Base-by-base conservation (phyloP, 1,140 invertebrate species). In the Dysdera silvatica region DNA sequence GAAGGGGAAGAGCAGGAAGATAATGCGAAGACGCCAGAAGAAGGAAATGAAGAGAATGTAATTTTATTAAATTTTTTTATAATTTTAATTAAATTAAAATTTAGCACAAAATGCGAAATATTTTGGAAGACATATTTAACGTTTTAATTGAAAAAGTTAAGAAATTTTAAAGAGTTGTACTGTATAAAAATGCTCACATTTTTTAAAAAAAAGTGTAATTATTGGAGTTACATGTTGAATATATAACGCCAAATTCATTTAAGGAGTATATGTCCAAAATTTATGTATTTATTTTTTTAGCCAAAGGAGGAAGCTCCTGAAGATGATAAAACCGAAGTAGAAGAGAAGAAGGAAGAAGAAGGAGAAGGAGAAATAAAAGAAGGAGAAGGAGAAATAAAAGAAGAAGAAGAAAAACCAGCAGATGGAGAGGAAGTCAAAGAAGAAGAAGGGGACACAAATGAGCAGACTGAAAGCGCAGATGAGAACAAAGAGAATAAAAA, bases 321-420 rank as follows among this genome's bases (percentile, higher is more conserved):
- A 20, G 28, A 51, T 10, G 20, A 3, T 53, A 2, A 29, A 20
- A 23, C n/a, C 5, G 32, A 3, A 5, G 1, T 0, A 26, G 35
- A 37, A 24, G 53, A 55, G 18, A 29, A 26, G 14, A 16, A 55
- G 29, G 47, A 60, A 45, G 58, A 33, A 20, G 56, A 58, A 26
- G 55, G 47, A 29, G 18, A 10, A 31, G 41, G 24, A 31, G 33
- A 35, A 59, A 23, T 4, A 37, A 16, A 26, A 40, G 28, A 40
- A 47, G 16, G 33, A 48, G 23, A 23, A n/a, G 12, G 7, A 6
- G 8, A 20, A 29, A 32, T 4, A 14, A 3, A 20, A 35, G n/a
- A 24, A 61, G 26, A 3, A 31, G n/a, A 35, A 8, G 20, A 12
- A 8, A 35, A 47, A 47, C 18, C 16, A 23, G 20, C 2, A 18